Percentiles rank a stretch among this genome's conserved stretches.
These are phyloP conservation scores for Cetoscarus ocellatus DNA, from an alignment of 2,797 vertebrate genomes.

Conservation along the genomic window DNA sequence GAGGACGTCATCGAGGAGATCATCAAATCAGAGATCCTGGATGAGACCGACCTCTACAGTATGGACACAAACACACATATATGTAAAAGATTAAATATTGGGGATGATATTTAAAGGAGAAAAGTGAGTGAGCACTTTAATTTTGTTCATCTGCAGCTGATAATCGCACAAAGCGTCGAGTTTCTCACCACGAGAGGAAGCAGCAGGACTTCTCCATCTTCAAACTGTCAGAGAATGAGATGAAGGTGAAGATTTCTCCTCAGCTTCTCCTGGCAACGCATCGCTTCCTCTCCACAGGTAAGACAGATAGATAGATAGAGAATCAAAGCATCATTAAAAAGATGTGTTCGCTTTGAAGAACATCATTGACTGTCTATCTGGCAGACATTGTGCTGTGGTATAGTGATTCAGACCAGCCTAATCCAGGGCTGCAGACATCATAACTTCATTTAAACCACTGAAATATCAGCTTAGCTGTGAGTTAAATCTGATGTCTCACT, in stretches of 20 bases:
- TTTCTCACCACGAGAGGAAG: slow-evolving; percentile 92
- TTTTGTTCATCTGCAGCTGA: slow-evolving; percentile 82
- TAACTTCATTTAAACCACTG: no score
- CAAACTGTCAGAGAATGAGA: slow-evolving; percentile 92
- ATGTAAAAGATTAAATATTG: no score
- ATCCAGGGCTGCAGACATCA: no score
- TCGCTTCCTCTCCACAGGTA: slow-evolving; percentile 98
- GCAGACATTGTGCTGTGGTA: no score
- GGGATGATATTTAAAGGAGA: no score
- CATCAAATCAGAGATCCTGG: slow-evolving; percentile 98
- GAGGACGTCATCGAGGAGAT: slow-evolving; percentile 98
- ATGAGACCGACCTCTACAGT: slow-evolving; percentile 98
- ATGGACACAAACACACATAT: slow-evolving; percentile 16
- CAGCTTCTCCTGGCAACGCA: slow-evolving; percentile 96
- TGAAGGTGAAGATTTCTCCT: slow-evolving; percentile 94
- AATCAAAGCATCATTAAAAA: no score
- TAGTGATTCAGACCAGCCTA: no score
- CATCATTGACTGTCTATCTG: no score
- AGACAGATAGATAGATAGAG: no score
- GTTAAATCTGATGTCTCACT: no score
- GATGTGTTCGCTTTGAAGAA: no score
- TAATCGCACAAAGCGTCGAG: slow-evolving; percentile 92
- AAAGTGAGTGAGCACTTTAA: background rate
- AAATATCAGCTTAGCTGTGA: no score
- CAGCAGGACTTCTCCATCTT: slow-evolving; percentile 96